Evolutionary conservation across 2,113 vertebrate genomes (phyloP).

Genomic region (Myotis davidii): DNA sequence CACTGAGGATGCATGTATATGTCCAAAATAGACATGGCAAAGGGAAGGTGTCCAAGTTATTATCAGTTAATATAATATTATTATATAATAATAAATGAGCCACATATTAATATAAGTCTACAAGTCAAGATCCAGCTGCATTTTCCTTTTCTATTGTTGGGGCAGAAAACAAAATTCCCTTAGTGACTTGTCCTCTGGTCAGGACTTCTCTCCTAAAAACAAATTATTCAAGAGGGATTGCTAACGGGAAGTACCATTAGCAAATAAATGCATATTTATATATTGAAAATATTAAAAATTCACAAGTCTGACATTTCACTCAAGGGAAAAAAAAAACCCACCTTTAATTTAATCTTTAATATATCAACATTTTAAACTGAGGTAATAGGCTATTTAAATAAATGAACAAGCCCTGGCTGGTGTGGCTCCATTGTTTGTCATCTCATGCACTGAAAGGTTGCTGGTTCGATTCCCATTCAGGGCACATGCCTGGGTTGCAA

Average conservation of each 20-base stretch:
- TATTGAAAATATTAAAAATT: slow-evolving; percentile 12
- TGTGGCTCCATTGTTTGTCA: neutral
- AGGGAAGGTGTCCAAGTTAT: neutral
- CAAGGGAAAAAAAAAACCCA: slow-evolving; percentile 19
- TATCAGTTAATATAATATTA: no score
- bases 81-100: neutral
- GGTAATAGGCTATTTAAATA: slow-evolving; percentile 61
- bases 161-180: slow-evolving; percentile 14
- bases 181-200: neutral
- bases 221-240: slow-evolving; percentile 47
- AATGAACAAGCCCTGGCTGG: neutral
- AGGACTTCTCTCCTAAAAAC: slow-evolving; percentile 37
- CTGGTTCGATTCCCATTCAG: neutral
- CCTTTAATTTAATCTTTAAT: slow-evolving; percentile 59
- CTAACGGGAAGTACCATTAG: slow-evolving; percentile 28
- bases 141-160: slow-evolving; percentile 16
- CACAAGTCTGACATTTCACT: slow-evolving; percentile 53
- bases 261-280: slow-evolving; percentile 61
- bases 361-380: slow-evolving; percentile 32
- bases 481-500: neutral
- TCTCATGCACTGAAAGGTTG: neutral
- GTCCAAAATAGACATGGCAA: slow-evolving; percentile 8
- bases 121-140: neutral
- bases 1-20: neutral
- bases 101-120: neutral